phyloP scores from a whole-genome alignment of 2,113 vertebrate genomes.

The Phycodurus eques region DNA sequence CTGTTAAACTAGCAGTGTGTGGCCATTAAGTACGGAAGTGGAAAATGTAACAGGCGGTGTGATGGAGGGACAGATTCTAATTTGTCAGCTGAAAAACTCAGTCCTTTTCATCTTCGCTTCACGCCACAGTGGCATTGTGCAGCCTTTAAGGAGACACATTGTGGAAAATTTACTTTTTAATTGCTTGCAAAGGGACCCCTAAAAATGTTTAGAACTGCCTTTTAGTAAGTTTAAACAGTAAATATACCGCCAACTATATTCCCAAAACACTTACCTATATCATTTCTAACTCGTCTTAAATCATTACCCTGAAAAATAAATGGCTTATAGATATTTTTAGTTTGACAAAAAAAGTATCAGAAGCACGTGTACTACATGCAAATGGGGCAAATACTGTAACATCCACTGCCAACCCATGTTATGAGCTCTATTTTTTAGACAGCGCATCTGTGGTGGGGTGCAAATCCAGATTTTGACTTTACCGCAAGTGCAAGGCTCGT shows the following conservation, averaged over 20 bases:
- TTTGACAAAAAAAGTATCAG: too few relatives aligned
- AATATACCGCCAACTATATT: neutral
- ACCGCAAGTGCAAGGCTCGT: too few relatives aligned
- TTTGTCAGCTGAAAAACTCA: neutral
- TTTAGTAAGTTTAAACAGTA: neutral
- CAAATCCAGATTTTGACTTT: too few relatives aligned
- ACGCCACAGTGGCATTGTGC: too few relatives aligned
- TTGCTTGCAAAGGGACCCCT: neutral
- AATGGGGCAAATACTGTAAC: too few relatives aligned
- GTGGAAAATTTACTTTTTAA: neutral
- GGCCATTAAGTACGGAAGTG: neutral
- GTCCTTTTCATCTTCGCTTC: neutral
- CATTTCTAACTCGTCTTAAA: neutral
- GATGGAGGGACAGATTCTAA: neutral
- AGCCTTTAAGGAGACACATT: neutral
- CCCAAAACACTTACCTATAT: neutral
- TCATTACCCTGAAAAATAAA: neutral
- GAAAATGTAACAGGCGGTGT: neutral
- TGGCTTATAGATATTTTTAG: too few relatives aligned
- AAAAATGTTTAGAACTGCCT: neutral
- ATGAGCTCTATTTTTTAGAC: too few relatives aligned
- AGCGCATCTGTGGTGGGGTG: too few relatives aligned
- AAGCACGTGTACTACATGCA: too few relatives aligned
- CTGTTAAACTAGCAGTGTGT: neutral
- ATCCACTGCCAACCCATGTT: too few relatives aligned